Evolutionary conservation across 2,113 vertebrate genomes (phyloP), one percentile per base, ranked within the genome.

Genomic region (Ancistrus triradiatus): DNA sequence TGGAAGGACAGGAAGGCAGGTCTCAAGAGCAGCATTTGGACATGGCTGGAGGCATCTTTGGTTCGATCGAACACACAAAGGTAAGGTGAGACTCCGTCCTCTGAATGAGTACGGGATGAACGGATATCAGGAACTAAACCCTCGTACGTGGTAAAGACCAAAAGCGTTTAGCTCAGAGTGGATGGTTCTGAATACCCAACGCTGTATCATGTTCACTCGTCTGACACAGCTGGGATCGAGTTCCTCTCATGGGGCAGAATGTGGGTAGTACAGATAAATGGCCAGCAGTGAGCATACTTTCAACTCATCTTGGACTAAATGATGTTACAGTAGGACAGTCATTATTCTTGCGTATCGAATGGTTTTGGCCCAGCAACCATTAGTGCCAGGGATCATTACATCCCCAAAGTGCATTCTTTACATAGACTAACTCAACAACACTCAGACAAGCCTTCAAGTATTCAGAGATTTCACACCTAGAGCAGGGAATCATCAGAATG

Each of bases 1-100:
- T 86, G 89, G 84, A 94, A 96, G 95, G 93, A 95, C 93, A 87
- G 85, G 91, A 96, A 95, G 93, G 91, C 91, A 91, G 90, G 91
- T 91, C 89, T 90, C 88, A 85, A 89, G 87, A 97, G 94, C 96
- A 97, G 96, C 96, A 97, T 95, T 81, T 90, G 90, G 87, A 90
- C 92, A 92, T 91, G 92, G 93, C 93, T 91, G 88, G 93, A 95
- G 92, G 93, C 89, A 87, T 98, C 95, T 98, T 98, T 98, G 95
- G 96, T 97, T 96, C 88, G 86, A 87, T 92, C 88, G 83, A 88
- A 94, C 91, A 93, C 87, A 90, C 83, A 69, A 76, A 87, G 90
- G 89, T 91, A 90, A 91, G 89, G 87, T 76, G 70, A 87, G 89
- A 86, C 91, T 87, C 88, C 81, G 81, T 80, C 80, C 87, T 92